Base-by-base conservation (phyloP, 2,888 invertebrate genomes). In the Gymnoscelis rufifasciata region DNA sequence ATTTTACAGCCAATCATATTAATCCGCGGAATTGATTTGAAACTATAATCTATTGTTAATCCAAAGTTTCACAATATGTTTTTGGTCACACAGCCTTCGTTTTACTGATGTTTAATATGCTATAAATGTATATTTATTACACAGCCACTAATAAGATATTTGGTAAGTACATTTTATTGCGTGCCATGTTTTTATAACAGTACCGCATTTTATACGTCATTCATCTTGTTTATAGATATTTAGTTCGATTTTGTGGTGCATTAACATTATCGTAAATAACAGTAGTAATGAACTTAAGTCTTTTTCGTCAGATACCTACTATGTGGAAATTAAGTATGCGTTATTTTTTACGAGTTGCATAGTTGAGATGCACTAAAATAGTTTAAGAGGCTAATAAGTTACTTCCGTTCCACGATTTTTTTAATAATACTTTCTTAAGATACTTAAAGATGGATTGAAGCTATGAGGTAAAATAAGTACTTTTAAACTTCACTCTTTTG, bases 71-170 rank as follows among this genome's bases (percentile, higher is more conserved):
- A 72, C 69, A 81, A 81, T 68, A 64, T 58, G 6, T 35, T 57
- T 64, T 67, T 52, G 68, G 66, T 68, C 59, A 61, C 66, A 64
- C 67, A 65, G 59, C 33, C 47, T 47, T 51, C 59, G 66, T 67
- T 80, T 83, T 80, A 83, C 77, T 69, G 71, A 73, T 73, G 67
- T 80, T 79, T 81, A 80, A 83, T 83, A 79, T 67, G 76, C 77
- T 68, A 80, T 83, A 83, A 83, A 83, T 83, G 70, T 76, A 68
- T 78, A 80, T 84, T 84, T 84, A 84, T 81, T 66, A 66, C 74
- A 59, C 57, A 60, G 62, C 62, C 71, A 69, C 79, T 83, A 82
- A 83, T 81, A 78, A 70, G 74, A 74, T 69, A 80, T 83, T 82
- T 76, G 75, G 71, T 35, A 35, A 35, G 35, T 78, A 72, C 72